A percentile compares a stretch with the other conserved stretches of the same genome.
Conservation (phyloP, 2,113 vertebrate species). For the Antechinus stuartii region DNA sequence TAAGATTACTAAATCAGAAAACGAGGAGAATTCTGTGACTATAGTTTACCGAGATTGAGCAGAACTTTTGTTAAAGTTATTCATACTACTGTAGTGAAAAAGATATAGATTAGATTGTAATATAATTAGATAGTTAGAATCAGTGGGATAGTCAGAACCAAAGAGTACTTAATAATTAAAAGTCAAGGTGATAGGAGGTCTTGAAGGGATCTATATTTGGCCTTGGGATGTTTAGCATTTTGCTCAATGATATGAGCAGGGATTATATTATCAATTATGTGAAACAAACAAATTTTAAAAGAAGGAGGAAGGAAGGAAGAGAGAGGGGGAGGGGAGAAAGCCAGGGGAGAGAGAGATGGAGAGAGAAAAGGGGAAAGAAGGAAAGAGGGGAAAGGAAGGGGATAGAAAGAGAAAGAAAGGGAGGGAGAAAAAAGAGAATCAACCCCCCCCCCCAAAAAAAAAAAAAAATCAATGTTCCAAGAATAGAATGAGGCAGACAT, state of each 20-base stretch:
- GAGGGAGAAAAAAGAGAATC: neutral
- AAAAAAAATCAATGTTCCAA: neutral
- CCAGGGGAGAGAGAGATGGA: too few species aligned
- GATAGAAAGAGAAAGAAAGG: too few species aligned
- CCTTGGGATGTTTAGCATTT: neutral
- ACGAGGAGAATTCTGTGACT: neutral
- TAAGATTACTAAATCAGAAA: slow-evolving; percentile 36
- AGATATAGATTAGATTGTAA: neutral
- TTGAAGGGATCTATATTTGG: neutral
- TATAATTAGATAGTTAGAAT: neutral
- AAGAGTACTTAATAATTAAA: neutral
- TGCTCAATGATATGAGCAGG: neutral
- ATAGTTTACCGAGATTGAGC: neutral
- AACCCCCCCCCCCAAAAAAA: too few species aligned
- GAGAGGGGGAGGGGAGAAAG: too few species aligned
- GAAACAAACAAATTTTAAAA: neutral
- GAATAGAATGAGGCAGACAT: neutral
- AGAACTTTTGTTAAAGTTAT: neutral
- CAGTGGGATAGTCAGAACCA: neutral
- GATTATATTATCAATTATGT: neutral
- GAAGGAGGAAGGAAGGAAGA: too few species aligned
- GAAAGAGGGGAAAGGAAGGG: too few species aligned
- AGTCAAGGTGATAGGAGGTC: neutral
- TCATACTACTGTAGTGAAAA: neutral
- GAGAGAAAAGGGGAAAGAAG: too few species aligned